Evolutionary conservation across 2,797 vertebrate species (phyloP).

Genomic region (Artibeus lituratus): DNA sequence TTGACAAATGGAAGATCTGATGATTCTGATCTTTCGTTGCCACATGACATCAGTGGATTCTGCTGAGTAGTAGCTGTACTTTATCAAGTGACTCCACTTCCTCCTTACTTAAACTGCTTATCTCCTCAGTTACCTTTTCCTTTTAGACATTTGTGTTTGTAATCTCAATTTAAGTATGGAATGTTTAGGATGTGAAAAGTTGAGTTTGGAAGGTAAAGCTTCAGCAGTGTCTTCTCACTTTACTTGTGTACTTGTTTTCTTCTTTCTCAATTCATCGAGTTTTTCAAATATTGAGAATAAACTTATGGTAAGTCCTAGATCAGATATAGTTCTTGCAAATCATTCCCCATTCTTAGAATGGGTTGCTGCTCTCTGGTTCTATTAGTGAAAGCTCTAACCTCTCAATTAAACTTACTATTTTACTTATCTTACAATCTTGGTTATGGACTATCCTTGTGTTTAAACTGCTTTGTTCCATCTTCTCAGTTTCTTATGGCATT

Average conservation of each 20-base stretch:
- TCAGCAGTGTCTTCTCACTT: not conserved
- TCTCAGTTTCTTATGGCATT: constrained; percentile 1
- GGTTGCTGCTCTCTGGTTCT: not conserved
- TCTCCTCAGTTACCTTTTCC: not conserved
- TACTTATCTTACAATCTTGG: not conserved
- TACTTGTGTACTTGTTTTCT: not conserved
- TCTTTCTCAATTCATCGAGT: constrained; percentile 2
- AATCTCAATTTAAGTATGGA: constrained; percentile 8
- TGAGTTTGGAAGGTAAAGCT: constrained; percentile 10
- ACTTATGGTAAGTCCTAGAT: not conserved
- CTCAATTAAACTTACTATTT: not conserved
- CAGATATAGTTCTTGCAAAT: constrained; percentile 23
- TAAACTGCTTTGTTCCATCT: not conserved
- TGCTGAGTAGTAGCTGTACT: not conserved
- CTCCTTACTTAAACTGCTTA: not conserved
- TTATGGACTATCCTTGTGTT: not conserved
- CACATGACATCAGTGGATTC: not conserved
- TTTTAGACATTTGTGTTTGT: constrained; percentile 30
- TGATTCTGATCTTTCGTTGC: not conserved
- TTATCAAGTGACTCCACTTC: not conserved
- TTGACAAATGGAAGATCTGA: not conserved
- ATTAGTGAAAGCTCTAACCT: not conserved
- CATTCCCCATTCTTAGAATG: not conserved
- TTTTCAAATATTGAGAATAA: constrained; percentile 15
- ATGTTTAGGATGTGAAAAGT: constrained; percentile 7